Evolutionary conservation across 92 coral and sea anemone species (phyloP), one percentile per base, ranked within the genome.

Genomic region (Zoanthus solanderi): DNA sequence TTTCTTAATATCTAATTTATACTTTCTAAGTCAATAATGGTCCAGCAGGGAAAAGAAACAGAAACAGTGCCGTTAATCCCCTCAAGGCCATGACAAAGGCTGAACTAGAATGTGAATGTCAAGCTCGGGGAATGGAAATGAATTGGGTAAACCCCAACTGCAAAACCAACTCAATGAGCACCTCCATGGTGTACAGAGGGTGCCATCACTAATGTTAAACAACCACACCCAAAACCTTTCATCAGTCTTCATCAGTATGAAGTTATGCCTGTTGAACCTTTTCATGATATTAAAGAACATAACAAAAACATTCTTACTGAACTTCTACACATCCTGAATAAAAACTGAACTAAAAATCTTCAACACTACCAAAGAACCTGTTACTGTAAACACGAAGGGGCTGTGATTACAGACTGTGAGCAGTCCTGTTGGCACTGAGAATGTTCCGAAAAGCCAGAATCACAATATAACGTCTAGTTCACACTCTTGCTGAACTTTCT

Each of bases 61-160:
- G 84, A 57, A 88, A 88, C 73, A 77, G 75, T 28, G 90, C 87
- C 9, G 54, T 87, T 13, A n/a, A 79, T 0, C 90, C 92, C 28
- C 74, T 90, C 56, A 78, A 69, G 16, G 50, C 32, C 9, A 66
- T 90, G 81, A 72, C 5, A 17, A 79, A 79, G 34, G 72, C 71
- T 7, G 92, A 90, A 66, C 67, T 90, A 16, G 46, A 53, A 28
- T 11, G 15, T 9, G 92, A 90, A 14, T 78, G 79, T 45, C 13
- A 8, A 17, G 81, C 81, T 1, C 84, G 52, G 9, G 30, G 79
- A 7, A 81, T 86, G 0, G 72, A 74, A 37, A 37, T 4, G 3
- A 4, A 4, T 1, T 37, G 42, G 3, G 42, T 37, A 37, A 37
- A 37, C 42, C 42, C 1, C 4, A 85, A 45, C 9, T 82, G 57